A percentile compares a stretch with the other conserved stretches of the same genome.
These are phyloP conservation scores for Lasius fuliginosus DNA, from an alignment of 2,888 invertebrate genomes.

Conservation along the genomic window DNA sequence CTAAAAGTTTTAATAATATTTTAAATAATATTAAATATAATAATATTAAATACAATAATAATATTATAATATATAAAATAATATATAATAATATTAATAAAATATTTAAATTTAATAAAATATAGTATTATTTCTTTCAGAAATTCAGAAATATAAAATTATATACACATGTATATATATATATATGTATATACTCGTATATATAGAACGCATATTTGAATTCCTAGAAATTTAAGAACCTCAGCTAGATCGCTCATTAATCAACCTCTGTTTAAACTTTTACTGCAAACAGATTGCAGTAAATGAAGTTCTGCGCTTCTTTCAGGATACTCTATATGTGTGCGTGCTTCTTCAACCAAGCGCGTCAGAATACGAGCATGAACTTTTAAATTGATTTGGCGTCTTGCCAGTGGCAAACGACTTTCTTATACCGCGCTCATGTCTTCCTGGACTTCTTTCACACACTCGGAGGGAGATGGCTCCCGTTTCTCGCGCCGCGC, in stretches of 20 bases:
- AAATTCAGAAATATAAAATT: conserved; percentile 6
- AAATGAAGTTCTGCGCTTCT: conserved; percentile 25
- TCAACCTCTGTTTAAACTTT: conserved; percentile 19
- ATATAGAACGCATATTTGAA: neutral
- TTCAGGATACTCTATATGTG: conserved; percentile 38
- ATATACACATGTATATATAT: neutral
- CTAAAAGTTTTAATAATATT: neutral
- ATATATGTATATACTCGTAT: neutral
- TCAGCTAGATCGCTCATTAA: neutral
- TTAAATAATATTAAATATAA: no score
- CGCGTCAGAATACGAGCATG: conserved; percentile 76
- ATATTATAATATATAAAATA: no score
- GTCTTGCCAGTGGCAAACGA: conserved; percentile 82
- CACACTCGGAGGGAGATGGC: conserved; percentile 50
- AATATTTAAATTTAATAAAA: neutral
- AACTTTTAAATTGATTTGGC: conserved; percentile 86
- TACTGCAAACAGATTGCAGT: conserved; percentile 1
- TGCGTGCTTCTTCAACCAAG: conserved; percentile 60
- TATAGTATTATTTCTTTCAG: neutral
- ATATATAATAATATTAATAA: no score
- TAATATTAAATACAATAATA: no score
- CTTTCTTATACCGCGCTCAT: conserved; percentile 76
- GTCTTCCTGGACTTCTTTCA: conserved; percentile 61
- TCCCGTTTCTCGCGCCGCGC: conserved; percentile 73
- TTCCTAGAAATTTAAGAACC: neutral